These are phyloP conservation scores for Orientallactaga sibirica DNA, from an alignment of 2,797 vertebrate species.

Conservation along the genomic window DNA sequence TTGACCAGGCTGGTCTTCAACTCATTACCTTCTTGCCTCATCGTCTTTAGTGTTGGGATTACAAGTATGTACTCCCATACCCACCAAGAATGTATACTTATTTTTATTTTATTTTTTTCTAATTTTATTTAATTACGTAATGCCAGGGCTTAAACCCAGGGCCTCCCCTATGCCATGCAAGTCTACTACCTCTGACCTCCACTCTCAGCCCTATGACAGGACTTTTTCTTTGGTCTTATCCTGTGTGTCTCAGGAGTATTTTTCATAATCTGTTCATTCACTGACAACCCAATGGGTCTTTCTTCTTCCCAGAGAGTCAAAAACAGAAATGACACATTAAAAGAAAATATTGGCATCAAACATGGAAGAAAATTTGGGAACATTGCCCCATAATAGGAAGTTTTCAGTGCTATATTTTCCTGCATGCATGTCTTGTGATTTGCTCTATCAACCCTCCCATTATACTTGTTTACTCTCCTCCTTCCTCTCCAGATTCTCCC, in stretches of 20 bases:
- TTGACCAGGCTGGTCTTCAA: background rate
- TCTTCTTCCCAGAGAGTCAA: background rate
- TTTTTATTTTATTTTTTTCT: background rate
- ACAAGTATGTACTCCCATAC: background rate
- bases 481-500: background rate
- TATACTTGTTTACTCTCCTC: too few species aligned
- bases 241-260: background rate
- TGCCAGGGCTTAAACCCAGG: background rate
- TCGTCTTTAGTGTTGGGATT: background rate
- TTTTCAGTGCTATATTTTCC: background rate
- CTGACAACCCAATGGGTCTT: background rate
- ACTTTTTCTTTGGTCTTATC: background rate
- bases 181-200: background rate
- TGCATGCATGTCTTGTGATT: background rate
- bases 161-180: background rate
- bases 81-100: background rate
- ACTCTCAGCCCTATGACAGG: background rate
- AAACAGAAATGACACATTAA: slow-evolving; percentile 6
- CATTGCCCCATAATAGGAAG: background rate
- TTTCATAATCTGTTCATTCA: background rate
- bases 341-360: background rate
- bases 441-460: background rate
- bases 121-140: background rate
- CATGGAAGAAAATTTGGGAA: background rate
- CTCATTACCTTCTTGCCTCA: background rate